phyloP scores from a whole-genome alignment of 92 coral and sea anemone genomes.

The Isaurus tuberculatus region DNA sequence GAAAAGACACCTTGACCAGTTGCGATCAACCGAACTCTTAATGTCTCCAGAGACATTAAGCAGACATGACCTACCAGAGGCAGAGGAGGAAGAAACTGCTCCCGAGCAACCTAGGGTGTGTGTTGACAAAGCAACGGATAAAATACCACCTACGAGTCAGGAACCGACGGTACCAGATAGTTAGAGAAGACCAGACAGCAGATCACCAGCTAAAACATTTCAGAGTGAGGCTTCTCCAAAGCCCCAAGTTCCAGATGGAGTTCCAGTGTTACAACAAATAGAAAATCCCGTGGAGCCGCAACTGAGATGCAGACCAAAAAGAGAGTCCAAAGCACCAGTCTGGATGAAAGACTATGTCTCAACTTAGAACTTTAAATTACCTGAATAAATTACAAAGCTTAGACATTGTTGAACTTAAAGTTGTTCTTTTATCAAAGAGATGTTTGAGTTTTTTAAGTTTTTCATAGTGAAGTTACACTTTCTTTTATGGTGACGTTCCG shows the following conservation, averaged over 20 bases:
- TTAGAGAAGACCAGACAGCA: not conserved
- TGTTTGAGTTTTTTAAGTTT: no score
- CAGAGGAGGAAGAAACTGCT: not conserved
- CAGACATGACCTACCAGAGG: not conserved
- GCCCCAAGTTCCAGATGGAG: not conserved
- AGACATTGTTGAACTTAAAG: conserved; percentile 1
- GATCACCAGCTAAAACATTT: conserved; percentile 6
- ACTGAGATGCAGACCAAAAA: conserved; percentile 13
- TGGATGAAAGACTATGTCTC: conserved; percentile 13
- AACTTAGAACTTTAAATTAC: not conserved
- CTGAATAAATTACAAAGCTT: not conserved
- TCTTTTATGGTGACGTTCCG: no score
- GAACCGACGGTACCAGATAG: conserved; percentile 2
- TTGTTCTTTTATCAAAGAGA: not conserved
- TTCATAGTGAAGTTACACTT: no score
- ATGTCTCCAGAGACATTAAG: not conserved
- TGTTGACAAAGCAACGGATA: not conserved
- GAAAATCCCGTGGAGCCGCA: not conserved
- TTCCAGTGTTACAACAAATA: not conserved
- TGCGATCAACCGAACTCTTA: not conserved
- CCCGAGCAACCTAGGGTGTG: not conserved
- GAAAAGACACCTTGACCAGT: not conserved
- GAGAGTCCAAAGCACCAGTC: not conserved
- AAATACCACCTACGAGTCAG: conserved; percentile 8
- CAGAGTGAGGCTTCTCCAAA: conserved; percentile 1